phyloP scores from a whole-genome alignment of 2,113 vertebrate genomes.

The Geococcyx californianus region DNA sequence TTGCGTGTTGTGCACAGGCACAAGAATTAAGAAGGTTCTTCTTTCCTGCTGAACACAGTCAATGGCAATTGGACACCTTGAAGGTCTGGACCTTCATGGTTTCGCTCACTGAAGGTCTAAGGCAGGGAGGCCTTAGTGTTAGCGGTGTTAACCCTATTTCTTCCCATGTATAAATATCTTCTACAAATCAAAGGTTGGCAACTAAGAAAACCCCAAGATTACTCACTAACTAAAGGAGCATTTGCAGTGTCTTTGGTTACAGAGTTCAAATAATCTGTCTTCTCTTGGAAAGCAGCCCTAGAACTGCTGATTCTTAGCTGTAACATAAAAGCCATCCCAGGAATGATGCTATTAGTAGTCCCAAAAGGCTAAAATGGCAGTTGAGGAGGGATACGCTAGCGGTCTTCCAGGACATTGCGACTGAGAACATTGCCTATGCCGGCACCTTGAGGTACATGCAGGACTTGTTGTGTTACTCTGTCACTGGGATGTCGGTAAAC shows the following conservation, averaged over 20 bases:
- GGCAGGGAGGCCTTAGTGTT: background rate
- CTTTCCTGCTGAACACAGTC: background rate
- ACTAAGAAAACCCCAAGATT: background rate
- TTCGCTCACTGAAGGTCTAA: background rate
- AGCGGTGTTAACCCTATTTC: background rate
- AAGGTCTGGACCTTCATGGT: background rate
- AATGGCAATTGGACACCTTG: background rate
- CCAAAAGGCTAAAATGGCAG: slow-evolving; percentile 29
- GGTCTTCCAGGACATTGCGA: background rate
- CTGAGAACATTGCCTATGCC: background rate
- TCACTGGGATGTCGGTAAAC: background rate
- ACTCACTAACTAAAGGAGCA: slow-evolving; percentile 33
- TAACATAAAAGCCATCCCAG: slow-evolving; percentile 21
- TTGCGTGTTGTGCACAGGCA: background rate
- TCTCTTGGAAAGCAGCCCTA: slow-evolving; percentile 39
- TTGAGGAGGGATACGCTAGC: slow-evolving; percentile 1
- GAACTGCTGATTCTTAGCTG: slow-evolving; percentile 46
- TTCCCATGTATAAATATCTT: background rate
- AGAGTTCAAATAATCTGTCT: slow-evolving; percentile 43
- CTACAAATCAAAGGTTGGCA: slow-evolving; percentile 43
- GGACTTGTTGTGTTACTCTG: background rate
- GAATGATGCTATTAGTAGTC: slow-evolving; percentile 43
- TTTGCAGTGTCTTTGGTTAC: slow-evolving; percentile 42
- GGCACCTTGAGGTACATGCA: background rate
- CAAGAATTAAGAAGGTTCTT: background rate